Evolutionary conservation across 2,113 vertebrate genomes (phyloP), one percentile per base, ranked within the genome.

Genomic region (Caranx ignobilis): DNA sequence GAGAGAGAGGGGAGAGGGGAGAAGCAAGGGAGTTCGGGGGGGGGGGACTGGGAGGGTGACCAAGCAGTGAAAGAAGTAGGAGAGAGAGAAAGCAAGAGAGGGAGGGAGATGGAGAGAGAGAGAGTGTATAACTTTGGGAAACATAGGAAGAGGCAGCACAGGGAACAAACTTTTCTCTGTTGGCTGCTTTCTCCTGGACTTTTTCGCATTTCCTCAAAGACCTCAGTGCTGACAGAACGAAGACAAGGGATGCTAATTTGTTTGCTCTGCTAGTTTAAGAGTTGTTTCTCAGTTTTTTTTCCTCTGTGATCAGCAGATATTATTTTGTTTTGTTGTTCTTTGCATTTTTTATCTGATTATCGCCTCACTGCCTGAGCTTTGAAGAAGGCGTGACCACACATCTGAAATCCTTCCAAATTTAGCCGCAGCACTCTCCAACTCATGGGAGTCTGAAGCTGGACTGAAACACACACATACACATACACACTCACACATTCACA

Each of bases 111-210:
- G 67, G 65, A 74, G 78, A 64, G 65, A 74, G 78, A 64, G 77
- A 26, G 82, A 54, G 75, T 66, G 84, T 89, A 86, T 86, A 89
- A 90, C 89, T 91, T 89, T 89, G 77, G 72, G 77, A 56, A 82
- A 77, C 87, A 74, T 55, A 48, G 75, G 72, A 86, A 88, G 81
- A 89, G 75, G 62, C 71, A 80, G 81, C 65, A 85, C 10, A 61
- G 77, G 73, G 85, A 80, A 76, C 83, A 88, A 88, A 88, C 85
- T 89, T 91, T 87, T 66, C 77, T 72, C 48, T 77, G 43, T 62
- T 62, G 47, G 45, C 68, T 70, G 71, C 70, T 73, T 81, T 73
- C 75, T 79, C 80, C 71, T 77, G 74, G 82, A 81, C 60, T 67
- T 77, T 61, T 80, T 84, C 41, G 34, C 56, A 73, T 77, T 60